Evolutionary conservation across 1,140 invertebrate species (phyloP), one percentile per base, ranked within the genome.

Genomic region (Yoshiicerus persimilis): DNA sequence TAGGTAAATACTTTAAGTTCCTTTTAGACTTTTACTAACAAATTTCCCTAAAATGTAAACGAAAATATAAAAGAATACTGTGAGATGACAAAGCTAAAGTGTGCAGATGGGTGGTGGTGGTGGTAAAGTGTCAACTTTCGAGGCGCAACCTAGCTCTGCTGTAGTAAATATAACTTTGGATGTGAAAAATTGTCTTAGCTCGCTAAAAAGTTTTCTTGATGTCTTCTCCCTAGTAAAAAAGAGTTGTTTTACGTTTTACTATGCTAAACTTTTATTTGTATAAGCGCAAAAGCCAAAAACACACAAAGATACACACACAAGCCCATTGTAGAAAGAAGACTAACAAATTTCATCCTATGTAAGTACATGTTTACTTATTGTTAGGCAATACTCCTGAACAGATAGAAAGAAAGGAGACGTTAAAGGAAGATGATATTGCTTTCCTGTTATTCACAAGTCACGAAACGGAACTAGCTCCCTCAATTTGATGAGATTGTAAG

Each of bases 401-500:
- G 20, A 80, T 34, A 34, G 27, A 77, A 32, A 6, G n/a, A 36
- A 80, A 36, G n/a, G 23, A 80, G 75, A 32, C 23, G 66, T 27
- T 20, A 38, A 16, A 80, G 32, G 32, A 80, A n/a, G 75, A 80
- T 80, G 75, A 80, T 80, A 80, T 80, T 80, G 75, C 75, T 80
- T 80, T 80, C 75, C 75, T 80, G 75, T 80, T 56, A 80, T 80
- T 80, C 32, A 38, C 75, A 34, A 80, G 75, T 80, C 75, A 80
- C 75, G 75, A 80, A 80, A 80, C 30, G 75, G 75, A 80, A 80
- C 75, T 80, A 36, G 75, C 30, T 36, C 32, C 32, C 32, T 80
- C 30, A 80, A 80, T 80, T 80, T 36, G 32, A 80, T 36, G 75
- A 80, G 75, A 80, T 80, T 80, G 75, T 20, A 80, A n/a, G 32